A percentile compares a stretch with the other conserved stretches of the same genome.
Evolutionary conservation across 2,113 vertebrate genomes (phyloP).

Genomic region (Myanophis thanlyinensis): DNA sequence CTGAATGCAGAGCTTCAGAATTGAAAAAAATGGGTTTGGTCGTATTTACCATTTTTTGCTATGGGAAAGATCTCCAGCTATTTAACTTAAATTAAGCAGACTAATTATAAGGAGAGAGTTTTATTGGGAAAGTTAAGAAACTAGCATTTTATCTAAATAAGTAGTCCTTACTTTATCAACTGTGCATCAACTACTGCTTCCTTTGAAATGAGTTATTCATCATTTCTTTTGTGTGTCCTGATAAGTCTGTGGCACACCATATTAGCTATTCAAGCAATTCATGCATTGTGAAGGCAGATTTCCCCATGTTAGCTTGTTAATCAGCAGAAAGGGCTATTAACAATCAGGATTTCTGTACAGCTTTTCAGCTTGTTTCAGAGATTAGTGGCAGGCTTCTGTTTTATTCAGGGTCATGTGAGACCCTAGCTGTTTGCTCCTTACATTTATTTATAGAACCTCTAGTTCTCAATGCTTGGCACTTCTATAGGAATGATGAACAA

Average conservation of each 20-base stretch:
- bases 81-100: neutral
- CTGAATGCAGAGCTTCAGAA: neutral
- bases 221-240: neutral
- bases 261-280: neutral
- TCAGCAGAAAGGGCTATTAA: neutral
- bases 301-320: neutral
- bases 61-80: fast-evolving
- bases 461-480: neutral
- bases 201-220: neutral
- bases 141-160: neutral
- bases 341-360: neutral
- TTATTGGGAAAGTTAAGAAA: neutral
- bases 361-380: neutral
- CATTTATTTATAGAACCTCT: neutral
- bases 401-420: neutral
- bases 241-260: fast-evolving
- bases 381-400: neutral
- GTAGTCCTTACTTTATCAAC: neutral
- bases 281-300: neutral
- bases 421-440: neutral
- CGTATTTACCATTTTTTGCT: neutral
- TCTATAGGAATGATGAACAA: neutral
- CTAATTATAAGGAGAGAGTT: neutral
- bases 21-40: neutral
- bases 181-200: fast-evolving